Evolutionary conservation across 2,797 vertebrate genomes (phyloP).

Genomic region (Chelon auratus): DNA sequence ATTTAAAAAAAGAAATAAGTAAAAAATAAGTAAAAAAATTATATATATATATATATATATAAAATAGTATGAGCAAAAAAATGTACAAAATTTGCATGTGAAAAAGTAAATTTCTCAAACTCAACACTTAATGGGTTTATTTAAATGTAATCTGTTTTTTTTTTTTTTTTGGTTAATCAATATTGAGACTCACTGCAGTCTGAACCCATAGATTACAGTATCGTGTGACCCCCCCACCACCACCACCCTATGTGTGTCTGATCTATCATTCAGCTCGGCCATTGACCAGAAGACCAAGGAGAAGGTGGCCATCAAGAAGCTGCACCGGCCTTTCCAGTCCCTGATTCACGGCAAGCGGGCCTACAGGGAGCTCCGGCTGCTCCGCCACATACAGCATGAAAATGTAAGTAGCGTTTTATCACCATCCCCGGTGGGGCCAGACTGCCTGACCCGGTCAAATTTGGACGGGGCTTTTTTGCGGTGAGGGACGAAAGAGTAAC

Average conservation of each 20-base stretch:
- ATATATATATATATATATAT: too few relatives aligned
- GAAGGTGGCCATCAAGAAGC: slow-evolving; percentile 88
- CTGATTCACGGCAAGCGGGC: slow-evolving; percentile 85
- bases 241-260: background rate
- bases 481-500: too few relatives aligned
- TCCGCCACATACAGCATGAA: slow-evolving; percentile 87
- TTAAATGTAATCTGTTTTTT: background rate
- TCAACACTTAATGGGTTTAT: background rate
- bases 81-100: too few relatives aligned
- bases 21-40: too few relatives aligned
- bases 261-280: slow-evolving; percentile 76
- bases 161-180: background rate
- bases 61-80: too few relatives aligned
- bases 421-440: background rate
- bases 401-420: slow-evolving; percentile 79
- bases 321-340: slow-evolving; percentile 88
- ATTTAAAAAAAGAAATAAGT: too few relatives aligned
- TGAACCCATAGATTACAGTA: too few relatives aligned
- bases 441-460: too few relatives aligned
- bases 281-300: slow-evolving; percentile 83
- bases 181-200: background rate
- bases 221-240: too few relatives aligned
- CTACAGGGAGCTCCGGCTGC: slow-evolving; percentile 87
- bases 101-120: background rate
- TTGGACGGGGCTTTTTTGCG: too few relatives aligned